Evolutionary conservation across 2,113 vertebrate species (phyloP).

Genomic region (Mus pahari): DNA sequence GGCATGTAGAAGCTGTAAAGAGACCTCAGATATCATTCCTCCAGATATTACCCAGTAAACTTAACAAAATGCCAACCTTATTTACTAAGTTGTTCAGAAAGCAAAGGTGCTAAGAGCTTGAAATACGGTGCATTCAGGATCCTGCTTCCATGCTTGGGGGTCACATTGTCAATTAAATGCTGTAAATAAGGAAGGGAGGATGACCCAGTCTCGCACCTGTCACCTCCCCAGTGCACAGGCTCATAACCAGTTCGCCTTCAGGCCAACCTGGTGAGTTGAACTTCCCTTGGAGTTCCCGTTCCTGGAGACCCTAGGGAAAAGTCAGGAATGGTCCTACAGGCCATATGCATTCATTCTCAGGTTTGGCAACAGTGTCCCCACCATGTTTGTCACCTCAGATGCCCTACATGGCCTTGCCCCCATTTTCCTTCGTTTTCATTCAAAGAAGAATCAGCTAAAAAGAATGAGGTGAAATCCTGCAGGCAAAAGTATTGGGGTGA

Average conservation of each 20-base stretch:
- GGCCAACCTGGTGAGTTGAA: neutral
- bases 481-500: neutral
- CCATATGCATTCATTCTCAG: neutral
- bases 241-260: neutral
- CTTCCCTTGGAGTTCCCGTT: too few species aligned
- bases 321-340: neutral
- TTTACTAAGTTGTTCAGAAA: neutral
- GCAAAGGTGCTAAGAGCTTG: fast-evolving
- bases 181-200: neutral
- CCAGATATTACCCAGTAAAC: neutral
- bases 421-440: neutral
- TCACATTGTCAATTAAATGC: neutral
- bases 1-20: too few species aligned
- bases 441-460: neutral
- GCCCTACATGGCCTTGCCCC: too few species aligned
- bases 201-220: neutral
- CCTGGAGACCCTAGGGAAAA: neutral
- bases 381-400: neutral
- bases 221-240: neutral
- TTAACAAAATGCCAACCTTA: neutral
- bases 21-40: neutral
- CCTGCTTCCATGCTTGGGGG: neutral
- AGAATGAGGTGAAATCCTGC: neutral
- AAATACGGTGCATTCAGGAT: neutral
- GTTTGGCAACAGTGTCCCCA: neutral